These are phyloP conservation scores for Gambusia yucatana DNA, from an alignment of 2,797 vertebrate genomes.

Conservation along the genomic window DNA sequence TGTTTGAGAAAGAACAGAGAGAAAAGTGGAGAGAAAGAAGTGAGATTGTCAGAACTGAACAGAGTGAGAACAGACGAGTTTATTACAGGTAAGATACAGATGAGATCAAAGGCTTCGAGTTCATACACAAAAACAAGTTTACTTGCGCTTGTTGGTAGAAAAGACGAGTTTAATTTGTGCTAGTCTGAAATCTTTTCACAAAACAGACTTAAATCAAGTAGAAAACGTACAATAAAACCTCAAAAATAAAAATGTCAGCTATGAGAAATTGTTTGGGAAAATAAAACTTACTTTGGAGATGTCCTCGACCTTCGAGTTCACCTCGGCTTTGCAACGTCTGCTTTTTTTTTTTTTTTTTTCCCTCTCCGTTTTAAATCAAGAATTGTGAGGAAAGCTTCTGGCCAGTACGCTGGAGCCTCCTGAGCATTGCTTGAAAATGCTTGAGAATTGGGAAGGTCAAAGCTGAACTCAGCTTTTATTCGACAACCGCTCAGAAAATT, in stretches of 20 bases:
- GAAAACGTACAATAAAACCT: constrained; percentile 89
- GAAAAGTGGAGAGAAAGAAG: constrained; percentile 68
- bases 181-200: constrained; percentile 87
- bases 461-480: background rate
- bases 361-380: constrained; percentile 11
- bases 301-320: constrained; percentile 12
- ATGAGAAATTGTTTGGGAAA: constrained; percentile 29
- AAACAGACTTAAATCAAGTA: constrained; percentile 91
- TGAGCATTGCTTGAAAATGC: background rate
- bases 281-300: constrained; percentile 16
- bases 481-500: constrained; percentile 12
- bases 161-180: constrained; percentile 94
- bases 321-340: constrained; percentile 8
- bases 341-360: background rate
- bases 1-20: background rate
- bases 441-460: background rate
- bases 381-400: background rate
- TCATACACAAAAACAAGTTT: constrained; percentile 65
- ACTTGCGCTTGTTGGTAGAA: constrained; percentile 90
- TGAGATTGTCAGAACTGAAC: constrained; percentile 86
- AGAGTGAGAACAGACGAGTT: constrained; percentile 88
- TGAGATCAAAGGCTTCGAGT: constrained; percentile 80
- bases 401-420: background rate
- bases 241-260: constrained; percentile 62
- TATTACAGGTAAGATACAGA: constrained; percentile 94